These are phyloP conservation scores for Pandemis cinnamomeana DNA, from an alignment of 2,888 invertebrate species.

Conservation along the genomic window DNA sequence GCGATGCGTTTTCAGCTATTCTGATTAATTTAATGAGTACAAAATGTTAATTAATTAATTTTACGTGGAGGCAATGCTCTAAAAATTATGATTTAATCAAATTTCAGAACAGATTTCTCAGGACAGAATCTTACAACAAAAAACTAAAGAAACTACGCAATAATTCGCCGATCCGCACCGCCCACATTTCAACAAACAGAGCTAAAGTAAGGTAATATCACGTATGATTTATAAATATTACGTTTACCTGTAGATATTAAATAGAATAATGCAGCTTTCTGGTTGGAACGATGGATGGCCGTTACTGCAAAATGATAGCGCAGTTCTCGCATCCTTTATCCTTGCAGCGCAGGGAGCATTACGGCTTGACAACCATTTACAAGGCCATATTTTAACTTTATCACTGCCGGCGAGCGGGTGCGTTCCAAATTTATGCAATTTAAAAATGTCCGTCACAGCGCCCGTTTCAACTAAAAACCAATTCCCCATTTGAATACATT, in stretches of 20 bases:
- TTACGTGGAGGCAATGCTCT: too few relatives aligned
- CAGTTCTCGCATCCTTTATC: background rate
- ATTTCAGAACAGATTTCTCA: too few relatives aligned
- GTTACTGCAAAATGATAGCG: background rate
- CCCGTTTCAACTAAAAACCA: conserved; percentile 16
- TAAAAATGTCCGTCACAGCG: conserved; percentile 35
- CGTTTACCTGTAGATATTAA: conserved; percentile 7
- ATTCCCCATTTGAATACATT: conserved; percentile 21
- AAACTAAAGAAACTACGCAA: too few relatives aligned
- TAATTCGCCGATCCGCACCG: too few relatives aligned
- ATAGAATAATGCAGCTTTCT: conserved; percentile 21
- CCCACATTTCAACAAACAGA: too few relatives aligned
- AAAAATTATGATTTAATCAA: too few relatives aligned
- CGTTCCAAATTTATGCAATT: conserved; percentile 38
- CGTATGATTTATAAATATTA: too few relatives aligned
- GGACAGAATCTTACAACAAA: too few relatives aligned
- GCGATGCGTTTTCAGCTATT: conserved; percentile 10
- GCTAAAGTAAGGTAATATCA: too few relatives aligned
- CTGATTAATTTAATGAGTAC: background rate
- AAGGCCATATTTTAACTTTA: conserved; percentile 26
- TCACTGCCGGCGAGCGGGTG: conserved; percentile 14
- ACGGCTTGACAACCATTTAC: background rate
- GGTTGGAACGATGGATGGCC: conserved; percentile 11
- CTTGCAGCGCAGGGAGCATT: background rate
- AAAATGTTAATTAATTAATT: too few relatives aligned